phyloP scores from a whole-genome alignment of 2,888 invertebrate species.

The Blastobasis adustella region DNA sequence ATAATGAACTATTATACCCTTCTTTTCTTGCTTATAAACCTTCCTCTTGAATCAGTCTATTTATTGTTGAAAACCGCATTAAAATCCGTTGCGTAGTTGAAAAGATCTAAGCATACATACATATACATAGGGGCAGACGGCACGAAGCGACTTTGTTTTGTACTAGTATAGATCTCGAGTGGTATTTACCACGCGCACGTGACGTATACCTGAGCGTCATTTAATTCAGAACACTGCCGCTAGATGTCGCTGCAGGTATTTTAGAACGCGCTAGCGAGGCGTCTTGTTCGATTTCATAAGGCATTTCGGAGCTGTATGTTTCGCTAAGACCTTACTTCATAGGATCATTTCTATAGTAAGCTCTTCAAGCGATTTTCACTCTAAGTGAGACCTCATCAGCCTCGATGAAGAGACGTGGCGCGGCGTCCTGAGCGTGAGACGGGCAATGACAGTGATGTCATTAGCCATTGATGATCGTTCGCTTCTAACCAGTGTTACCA shows the following conservation, averaged over 20 bases:
- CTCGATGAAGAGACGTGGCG: constrained; percentile 72
- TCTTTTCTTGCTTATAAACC: too few relatives aligned
- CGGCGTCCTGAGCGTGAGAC: constrained; percentile 78
- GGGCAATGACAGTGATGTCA: constrained; percentile 3
- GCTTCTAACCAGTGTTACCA: too few relatives aligned
- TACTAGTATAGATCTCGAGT: too few relatives aligned
- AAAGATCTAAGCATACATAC: too few relatives aligned
- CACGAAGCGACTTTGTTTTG: too few relatives aligned
- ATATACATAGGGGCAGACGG: too few relatives aligned
- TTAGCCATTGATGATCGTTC: constrained; percentile 17
- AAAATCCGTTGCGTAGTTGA: too few relatives aligned
- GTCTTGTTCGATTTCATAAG: background rate
- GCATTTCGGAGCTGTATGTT: background rate
- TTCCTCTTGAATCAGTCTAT: too few relatives aligned
- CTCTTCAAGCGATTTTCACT: constrained; percentile 12
- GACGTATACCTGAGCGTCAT: too few relatives aligned
- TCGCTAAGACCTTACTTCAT: constrained; percentile 15
- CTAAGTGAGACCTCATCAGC: constrained; percentile 11
- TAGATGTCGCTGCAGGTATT: background rate
- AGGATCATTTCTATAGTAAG: constrained; percentile 16
- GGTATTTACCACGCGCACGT: too few relatives aligned
- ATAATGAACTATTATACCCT: too few relatives aligned
- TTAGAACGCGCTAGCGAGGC: background rate
- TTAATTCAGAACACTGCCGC: background rate
- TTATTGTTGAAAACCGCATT: too few relatives aligned